Evolutionary conservation across 1,140 invertebrate species (phyloP).

Genomic region (Meloidogyne floridensis): DNA sequence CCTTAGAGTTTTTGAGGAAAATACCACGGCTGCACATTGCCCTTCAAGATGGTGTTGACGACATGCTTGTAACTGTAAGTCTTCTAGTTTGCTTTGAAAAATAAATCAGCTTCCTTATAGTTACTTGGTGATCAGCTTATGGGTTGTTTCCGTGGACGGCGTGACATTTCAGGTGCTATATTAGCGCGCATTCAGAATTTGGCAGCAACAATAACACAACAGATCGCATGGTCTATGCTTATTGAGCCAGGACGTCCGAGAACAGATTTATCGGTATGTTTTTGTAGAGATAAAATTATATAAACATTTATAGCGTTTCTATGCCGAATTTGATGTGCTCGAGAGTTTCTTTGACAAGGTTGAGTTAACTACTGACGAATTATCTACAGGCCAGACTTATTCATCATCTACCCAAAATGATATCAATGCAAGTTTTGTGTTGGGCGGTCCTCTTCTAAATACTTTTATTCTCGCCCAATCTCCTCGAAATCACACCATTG

Average conservation of each 20-base stretch:
- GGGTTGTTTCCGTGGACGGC: conserved; percentile 28
- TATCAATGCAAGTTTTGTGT: conserved; percentile 60
- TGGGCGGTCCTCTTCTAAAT: conserved; percentile 60
- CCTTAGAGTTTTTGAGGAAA: neutral
- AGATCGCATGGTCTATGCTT: conserved; percentile 52
- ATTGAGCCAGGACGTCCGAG: conserved; percentile 58
- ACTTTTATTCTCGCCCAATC: conserved; percentile 68
- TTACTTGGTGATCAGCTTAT: conserved; percentile 36
- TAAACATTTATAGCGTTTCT: conserved; percentile 45
- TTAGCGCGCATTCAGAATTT: conserved; percentile 44
- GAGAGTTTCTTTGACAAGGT: conserved; percentile 56
- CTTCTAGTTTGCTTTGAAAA: neutral
- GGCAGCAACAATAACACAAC: conserved; percentile 27
- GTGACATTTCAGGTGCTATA: conserved; percentile 35
- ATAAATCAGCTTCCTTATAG: no score
- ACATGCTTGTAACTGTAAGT: neutral
- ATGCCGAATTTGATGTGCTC: conserved; percentile 55
- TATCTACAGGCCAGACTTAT: conserved; percentile 18
- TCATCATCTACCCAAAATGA: conserved; percentile 50
- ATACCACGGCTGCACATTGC: neutral
- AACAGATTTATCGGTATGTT: conserved; percentile 50
- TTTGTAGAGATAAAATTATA: neutral
- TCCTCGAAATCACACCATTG: conserved; percentile 65
- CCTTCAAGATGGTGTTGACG: conserved; percentile 6
- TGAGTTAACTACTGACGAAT: conserved; percentile 46